Evolutionary conservation across 1,140 invertebrate species (phyloP).

Genomic region (Zaprionus capensis): DNA sequence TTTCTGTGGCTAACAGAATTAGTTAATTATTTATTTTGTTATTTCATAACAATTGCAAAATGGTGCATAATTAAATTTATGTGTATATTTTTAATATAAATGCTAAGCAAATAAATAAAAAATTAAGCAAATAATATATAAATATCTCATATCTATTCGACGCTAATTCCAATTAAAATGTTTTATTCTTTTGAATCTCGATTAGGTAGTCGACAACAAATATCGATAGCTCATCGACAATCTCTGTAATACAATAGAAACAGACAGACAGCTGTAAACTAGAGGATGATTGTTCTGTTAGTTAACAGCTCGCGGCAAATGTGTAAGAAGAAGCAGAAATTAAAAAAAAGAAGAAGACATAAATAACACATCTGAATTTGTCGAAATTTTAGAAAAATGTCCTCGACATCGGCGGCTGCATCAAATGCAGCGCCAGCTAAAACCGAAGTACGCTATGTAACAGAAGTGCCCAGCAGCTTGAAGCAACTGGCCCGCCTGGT

Average conservation of each 20-base stretch:
- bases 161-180: neutral
- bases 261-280: no score
- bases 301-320: constrained; percentile 2
- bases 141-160: no score
- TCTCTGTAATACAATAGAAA: constrained; percentile 12
- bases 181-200: neutral
- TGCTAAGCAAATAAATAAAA: neutral
- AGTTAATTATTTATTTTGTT: neutral
- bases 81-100: neutral
- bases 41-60: neutral
- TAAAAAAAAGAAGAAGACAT: constrained; percentile 8
- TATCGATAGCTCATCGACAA: neutral
- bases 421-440: constrained; percentile 58
- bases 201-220: neutral
- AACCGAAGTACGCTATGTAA: constrained; percentile 85
- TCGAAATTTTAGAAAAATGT: constrained; percentile 44
- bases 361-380: constrained; percentile 14
- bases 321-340: constrained; percentile 11
- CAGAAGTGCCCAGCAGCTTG: constrained; percentile 94
- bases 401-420: constrained; percentile 68
- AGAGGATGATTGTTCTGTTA: neutral
- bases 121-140: neutral
- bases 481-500: constrained; percentile 96
- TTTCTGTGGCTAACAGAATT: constrained; percentile 7
- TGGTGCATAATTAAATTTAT: neutral